Evolutionary conservation across 2,888 invertebrate species (phyloP), one percentile per base, ranked within the genome.

Genomic region (Hirtodrosophila duncani): DNA sequence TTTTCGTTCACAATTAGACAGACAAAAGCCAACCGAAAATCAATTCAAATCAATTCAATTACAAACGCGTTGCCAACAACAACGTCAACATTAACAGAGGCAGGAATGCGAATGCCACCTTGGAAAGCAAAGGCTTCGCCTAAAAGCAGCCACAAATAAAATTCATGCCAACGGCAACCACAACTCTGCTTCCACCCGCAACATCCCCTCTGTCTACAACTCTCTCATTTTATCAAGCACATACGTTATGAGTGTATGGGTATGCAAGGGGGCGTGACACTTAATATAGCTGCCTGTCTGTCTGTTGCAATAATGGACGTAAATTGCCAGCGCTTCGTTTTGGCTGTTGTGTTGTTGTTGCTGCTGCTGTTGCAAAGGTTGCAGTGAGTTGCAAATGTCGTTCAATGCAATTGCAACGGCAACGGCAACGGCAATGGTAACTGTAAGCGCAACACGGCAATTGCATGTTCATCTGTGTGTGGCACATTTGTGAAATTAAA

Each of bases 1-100:
- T 39, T 21, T 21, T 13, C 24, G 24, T 30, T n/a, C n/a, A 56
- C 57, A 61, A 61, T 61, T 71, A 44, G 45, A 24, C 51, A 27
- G 24, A 49, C 33, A 48, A 44, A 3, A 38, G 42, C 41, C 18
- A 52, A 62, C 36, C 46, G 20, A 58, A 72, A 69, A 75, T 67
- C 70, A 74, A 68, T 63, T 68, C 67, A 62, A 68, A 58, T 57
- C 53, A 50, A 61, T 66, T 63, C 70, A 77, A 77, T 75, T 71
- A 69, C 58, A 49, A 44, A 52, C 50, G 55, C 63, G 45, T 48
- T 17, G 26, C 36, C 55, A 42, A 53, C 42, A 53, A 42, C 59
- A 50, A 58, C 49, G 64, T 56, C 27, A n/a, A 41, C 65, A 57
- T 43, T 38, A 42, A 34, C 39, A 57, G 14, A 24, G 30, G 45